These are phyloP conservation scores for Leptothorax acervorum DNA, from an alignment of 2,888 invertebrate species.

Conservation along the genomic window DNA sequence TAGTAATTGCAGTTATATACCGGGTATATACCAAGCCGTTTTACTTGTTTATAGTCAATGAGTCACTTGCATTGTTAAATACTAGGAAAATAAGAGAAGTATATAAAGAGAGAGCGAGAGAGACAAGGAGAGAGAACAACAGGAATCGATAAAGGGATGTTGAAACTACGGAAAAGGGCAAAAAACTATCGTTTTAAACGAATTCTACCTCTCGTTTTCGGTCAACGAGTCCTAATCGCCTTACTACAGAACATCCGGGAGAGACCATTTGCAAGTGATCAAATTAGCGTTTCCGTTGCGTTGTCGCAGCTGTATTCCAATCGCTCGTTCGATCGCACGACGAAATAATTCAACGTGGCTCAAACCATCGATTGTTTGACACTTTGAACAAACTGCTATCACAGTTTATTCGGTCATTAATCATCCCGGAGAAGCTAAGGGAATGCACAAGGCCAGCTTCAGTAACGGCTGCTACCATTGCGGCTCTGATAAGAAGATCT, in stretches of 20 bases:
- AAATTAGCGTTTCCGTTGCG: constrained; percentile 20
- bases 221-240: constrained; percentile 34
- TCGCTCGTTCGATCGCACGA: constrained; percentile 26
- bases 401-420: constrained; percentile 73
- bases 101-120: not conserved
- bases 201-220: constrained; percentile 11
- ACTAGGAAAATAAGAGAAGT: constrained; percentile 6
- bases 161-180: not conserved
- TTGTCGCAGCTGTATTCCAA: constrained; percentile 18
- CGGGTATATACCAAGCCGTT: not conserved
- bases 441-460: constrained; percentile 57
- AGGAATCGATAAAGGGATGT: not conserved
- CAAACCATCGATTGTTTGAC: constrained; percentile 66
- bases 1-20: constrained; percentile 21
- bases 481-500: constrained; percentile 55
- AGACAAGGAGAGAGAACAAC: too few species aligned
- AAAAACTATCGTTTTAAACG: constrained; percentile 14
- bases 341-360: constrained; percentile 67
- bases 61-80: constrained; percentile 42
- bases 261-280: not conserved
- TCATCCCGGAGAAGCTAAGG: constrained; percentile 67
- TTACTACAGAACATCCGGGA: not conserved
- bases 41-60: constrained; percentile 16
- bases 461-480: constrained; percentile 28
- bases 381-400: constrained; percentile 69